Base-by-base conservation (phyloP, 2,113 vertebrate species). In the Actenoides hombroni region DNA sequence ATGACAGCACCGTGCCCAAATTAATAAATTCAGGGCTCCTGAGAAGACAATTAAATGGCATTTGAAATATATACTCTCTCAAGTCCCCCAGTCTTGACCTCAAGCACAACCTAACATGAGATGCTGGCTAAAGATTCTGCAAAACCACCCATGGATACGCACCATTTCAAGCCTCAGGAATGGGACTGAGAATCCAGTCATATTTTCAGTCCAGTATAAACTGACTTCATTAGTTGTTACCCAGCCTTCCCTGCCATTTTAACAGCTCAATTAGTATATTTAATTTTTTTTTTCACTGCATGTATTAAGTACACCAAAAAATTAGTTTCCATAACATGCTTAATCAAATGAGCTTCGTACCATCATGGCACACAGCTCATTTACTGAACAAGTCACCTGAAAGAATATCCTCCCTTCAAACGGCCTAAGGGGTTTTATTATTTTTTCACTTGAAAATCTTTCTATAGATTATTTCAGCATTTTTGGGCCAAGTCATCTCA, bases 121-220 rank as follows among this genome's bases (percentile, higher is more conserved):
- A 44, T 48, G 39, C 8, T 48, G 39, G 39, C 48, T 23, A 54
- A 42, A 76, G 42, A 44, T 15, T 74, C 23, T 18, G 19, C 29
- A 53, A 59, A 83, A 28, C 4, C 11, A n/a, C 8, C 13, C 8
- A 0, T 2, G 8, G 46, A 74, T n/a, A 46, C 0, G 6, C 11
- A 78, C 9, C 10, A 11, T 25, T 49, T 86, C 59, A 40, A 40
- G 14, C 16, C 53, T 79, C 4, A 2, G 37, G 61, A 86, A 74
- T 7, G 24, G 63, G 14, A 84, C 2, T 48, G 44, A 84, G 51
- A 87, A 64, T n/a, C 17, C 49, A 63, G 31, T 51, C 33, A 9
- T 2, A 28, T 44, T 19, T 83, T 42, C 10, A 2, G 16, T 49
- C 15, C 67, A 49, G 33, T 3, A 15, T 21, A 68, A 91, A 68